Base-by-base conservation (phyloP, 2,888 invertebrate genomes). In the Electrophaes corylata region DNA sequence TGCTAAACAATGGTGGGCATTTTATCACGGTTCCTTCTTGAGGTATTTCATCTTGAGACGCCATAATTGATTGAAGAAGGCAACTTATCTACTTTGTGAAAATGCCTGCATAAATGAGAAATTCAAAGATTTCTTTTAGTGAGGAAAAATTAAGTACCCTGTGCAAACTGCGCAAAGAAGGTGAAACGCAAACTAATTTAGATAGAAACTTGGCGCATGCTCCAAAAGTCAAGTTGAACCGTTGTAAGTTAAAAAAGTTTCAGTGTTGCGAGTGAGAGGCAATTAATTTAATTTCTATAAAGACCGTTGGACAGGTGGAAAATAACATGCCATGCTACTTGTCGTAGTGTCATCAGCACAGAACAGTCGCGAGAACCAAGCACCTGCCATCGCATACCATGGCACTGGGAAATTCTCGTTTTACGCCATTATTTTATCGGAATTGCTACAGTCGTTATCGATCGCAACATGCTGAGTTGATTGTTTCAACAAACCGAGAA, bases 281-380 rank as follows among this genome's bases (percentile, higher is more conserved):
- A 62, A 48, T 67, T 58, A 37, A 46, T 55, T 53, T 61, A 61
- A 70, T 64, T 49, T 69, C 57, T 45, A 63, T 64, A 62, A 71
- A 66, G 67, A 69, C 71, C 67, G 73, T 71, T 72, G 71, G 69
- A 65, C 86, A 85, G 85, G 81, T 85, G 84, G 73, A 75, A 68
- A 81, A 82, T 83, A 83, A 80, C 78, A 81, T 78, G 83, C 80
- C 84, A 84, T 81, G 76, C 74, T 65, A 73, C 74, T 76, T 72
- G 70, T 69, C 52, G 63, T n/a, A n/a, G n/a, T 52, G 54, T 56
- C 50, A 52, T 57, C 51, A 46, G 50, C 40, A 60, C 47, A 43
- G 50, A 47, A 60, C 47, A 55, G 33, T 19, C 65, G 86, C 88
- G 88, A 78, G 88, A 89, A 81, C 76, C 73, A 58, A 56, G 71